A percentile compares a stretch with the other conserved stretches of the same genome.
phyloP scores from a whole-genome alignment of 2,888 invertebrate species.

The Platycheirus albimanus region DNA sequence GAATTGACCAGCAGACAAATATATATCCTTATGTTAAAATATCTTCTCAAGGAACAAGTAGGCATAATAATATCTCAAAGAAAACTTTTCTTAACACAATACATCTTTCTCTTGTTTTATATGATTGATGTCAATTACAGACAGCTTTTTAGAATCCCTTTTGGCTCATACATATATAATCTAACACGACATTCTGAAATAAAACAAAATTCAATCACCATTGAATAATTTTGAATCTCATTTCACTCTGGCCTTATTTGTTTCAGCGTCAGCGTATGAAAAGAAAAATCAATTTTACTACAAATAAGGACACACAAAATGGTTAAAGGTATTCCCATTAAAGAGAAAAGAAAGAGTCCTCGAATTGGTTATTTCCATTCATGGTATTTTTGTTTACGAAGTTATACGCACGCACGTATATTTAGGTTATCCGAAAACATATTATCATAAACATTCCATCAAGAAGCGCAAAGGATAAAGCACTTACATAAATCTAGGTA shows the following conservation, averaged over 20 bases:
- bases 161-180: neutral
- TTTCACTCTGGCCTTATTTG: conserved; percentile 3
- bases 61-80: too few relatives aligned
- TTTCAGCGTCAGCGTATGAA: neutral
- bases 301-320: conserved; percentile 8
- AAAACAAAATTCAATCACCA: conserved; percentile 15
- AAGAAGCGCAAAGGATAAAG: neutral
- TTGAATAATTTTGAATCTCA: conserved; percentile 33
- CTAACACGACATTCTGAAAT: neutral
- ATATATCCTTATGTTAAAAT: too few relatives aligned
- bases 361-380: conserved; percentile 46
- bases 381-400: conserved; percentile 33
- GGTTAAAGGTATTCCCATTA: neutral
- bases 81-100: neutral
- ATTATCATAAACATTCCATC: conserved; percentile 7
- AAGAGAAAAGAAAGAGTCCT: neutral
- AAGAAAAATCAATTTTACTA: conserved; percentile 12
- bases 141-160: neutral
- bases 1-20: too few relatives aligned
- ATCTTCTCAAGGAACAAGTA: too few relatives aligned
- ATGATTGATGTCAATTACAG: conserved; percentile 27
- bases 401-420: conserved; percentile 25
- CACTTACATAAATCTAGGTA: neutral
- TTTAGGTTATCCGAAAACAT: conserved; percentile 9
- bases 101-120: neutral